Conservation (phyloP, 1,140 invertebrate genomes). For the Drosophila yakuba region DNA sequence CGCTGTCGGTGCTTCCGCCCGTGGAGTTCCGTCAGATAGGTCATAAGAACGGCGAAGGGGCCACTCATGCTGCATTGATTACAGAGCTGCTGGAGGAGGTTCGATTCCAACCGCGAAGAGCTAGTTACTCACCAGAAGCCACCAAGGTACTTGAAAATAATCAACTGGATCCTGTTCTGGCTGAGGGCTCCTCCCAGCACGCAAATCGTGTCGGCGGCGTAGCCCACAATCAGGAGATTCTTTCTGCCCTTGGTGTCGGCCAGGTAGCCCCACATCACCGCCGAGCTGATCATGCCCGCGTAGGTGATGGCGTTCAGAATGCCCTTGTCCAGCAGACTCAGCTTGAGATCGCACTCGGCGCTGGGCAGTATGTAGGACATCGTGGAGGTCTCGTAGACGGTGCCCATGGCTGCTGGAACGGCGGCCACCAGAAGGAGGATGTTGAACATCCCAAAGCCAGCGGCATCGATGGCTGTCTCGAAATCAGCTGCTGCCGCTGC, state of each 20-base stretch:
- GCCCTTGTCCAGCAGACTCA: slow-evolving; percentile 89
- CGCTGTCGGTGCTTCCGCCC: slow-evolving; percentile 87
- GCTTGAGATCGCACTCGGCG: slow-evolving; percentile 89
- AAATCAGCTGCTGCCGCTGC: slow-evolving; percentile 86
- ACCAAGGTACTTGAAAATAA: slow-evolving; percentile 90
- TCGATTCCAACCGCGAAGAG: neutral
- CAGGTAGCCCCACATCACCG: slow-evolving; percentile 92
- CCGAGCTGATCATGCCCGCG: slow-evolving; percentile 88
- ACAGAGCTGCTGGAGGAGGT: neutral
- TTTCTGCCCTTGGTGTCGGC: slow-evolving; percentile 91
- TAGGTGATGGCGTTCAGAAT: slow-evolving; percentile 89
- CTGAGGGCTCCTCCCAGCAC: slow-evolving; percentile 89
- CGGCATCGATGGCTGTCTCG: slow-evolving; percentile 87
- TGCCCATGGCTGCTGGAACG: slow-evolving; percentile 88
- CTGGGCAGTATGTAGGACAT: slow-evolving; percentile 89
- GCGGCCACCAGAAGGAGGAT: slow-evolving; percentile 87
- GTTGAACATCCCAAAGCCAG: slow-evolving; percentile 89
- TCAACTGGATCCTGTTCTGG: slow-evolving; percentile 89
- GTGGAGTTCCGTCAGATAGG: slow-evolving; percentile 90
- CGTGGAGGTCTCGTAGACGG: slow-evolving; percentile 88
- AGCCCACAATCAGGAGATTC: slow-evolving; percentile 89
- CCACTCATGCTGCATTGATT: slow-evolving; percentile 88
- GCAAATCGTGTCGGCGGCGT: slow-evolving; percentile 88
- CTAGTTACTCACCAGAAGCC: slow-evolving; percentile 89
- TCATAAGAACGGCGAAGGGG: slow-evolving; percentile 89